phyloP scores from a whole-genome alignment of 2,113 vertebrate species.

The Podilymbus podiceps region DNA sequence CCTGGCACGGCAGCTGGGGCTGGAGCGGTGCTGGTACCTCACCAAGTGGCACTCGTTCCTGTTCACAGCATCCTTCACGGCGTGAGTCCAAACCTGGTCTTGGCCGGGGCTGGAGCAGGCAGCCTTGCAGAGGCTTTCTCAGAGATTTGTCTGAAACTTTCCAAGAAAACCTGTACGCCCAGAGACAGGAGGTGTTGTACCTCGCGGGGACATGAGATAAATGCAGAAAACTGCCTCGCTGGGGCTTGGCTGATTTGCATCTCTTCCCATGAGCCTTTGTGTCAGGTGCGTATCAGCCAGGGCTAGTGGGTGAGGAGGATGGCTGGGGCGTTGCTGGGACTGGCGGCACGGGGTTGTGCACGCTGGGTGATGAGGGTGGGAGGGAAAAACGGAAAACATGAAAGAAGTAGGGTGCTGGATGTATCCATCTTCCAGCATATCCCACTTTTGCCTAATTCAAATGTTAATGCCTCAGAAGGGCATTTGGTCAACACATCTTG shows the following conservation, averaged over 20 bases:
- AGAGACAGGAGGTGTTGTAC: background rate
- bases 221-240: background rate
- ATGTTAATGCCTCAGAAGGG: background rate
- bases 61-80: background rate
- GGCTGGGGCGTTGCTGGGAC: background rate
- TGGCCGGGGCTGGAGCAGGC: background rate
- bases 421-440: background rate
- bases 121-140: background rate
- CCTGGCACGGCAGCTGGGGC: too few relatives aligned
- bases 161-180: rapidly evolving
- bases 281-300: background rate
- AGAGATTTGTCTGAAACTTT: background rate
- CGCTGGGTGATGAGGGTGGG: background rate
- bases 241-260: background rate
- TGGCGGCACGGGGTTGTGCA: background rate
- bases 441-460: background rate
- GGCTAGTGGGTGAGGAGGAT: background rate
- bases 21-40: background rate
- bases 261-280: background rate
- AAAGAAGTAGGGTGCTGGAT: background rate
- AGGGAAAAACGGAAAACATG: background rate
- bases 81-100: background rate
- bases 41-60: background rate
- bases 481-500: background rate
- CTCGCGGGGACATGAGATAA: background rate